Conservation (phyloP, 2,113 vertebrate genomes). For the Caranx melampygus region DNA sequence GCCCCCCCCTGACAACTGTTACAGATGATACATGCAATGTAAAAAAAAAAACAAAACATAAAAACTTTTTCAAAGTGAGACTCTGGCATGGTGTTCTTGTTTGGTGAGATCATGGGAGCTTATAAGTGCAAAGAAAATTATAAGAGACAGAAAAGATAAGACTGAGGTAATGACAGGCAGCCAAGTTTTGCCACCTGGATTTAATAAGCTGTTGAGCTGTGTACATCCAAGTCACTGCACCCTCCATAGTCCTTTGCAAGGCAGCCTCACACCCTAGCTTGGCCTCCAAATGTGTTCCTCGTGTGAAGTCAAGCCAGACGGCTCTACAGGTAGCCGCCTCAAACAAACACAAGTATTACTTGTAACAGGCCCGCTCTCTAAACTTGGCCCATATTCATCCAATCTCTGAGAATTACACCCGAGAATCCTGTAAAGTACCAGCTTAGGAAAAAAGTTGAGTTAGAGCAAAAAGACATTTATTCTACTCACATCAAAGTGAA, state of each 20-base stretch:
- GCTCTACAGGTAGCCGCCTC: neutral
- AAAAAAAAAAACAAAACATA: neutral
- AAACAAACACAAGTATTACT: neutral
- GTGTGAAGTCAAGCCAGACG: slow-evolving; percentile 9
- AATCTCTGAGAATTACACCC: too few relatives aligned
- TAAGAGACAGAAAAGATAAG: slow-evolving; percentile 5
- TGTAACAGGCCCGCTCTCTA: neutral
- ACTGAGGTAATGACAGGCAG: neutral
- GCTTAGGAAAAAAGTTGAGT: neutral
- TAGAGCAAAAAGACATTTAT: too few relatives aligned
- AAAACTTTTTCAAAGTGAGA: neutral
- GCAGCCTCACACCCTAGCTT: neutral
- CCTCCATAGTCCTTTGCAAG: neutral
- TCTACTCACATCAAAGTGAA: too few relatives aligned
- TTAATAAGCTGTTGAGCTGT: neutral
- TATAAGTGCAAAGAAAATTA: neutral
- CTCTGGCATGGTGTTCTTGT: neutral
- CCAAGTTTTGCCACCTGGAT: slow-evolving; percentile 15
- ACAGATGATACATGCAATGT: neutral
- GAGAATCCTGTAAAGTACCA: too few relatives aligned
- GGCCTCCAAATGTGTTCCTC: slow-evolving; percentile 5
- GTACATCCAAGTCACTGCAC: slow-evolving; percentile 5
- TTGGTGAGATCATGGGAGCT: neutral
- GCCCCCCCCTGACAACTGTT: neutral
- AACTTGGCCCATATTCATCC: neutral